Percentiles rank a stretch among this genome's conserved stretches.
Conservation (phyloP, 2,113 vertebrate genomes). For the Chitala chitala region DNA sequence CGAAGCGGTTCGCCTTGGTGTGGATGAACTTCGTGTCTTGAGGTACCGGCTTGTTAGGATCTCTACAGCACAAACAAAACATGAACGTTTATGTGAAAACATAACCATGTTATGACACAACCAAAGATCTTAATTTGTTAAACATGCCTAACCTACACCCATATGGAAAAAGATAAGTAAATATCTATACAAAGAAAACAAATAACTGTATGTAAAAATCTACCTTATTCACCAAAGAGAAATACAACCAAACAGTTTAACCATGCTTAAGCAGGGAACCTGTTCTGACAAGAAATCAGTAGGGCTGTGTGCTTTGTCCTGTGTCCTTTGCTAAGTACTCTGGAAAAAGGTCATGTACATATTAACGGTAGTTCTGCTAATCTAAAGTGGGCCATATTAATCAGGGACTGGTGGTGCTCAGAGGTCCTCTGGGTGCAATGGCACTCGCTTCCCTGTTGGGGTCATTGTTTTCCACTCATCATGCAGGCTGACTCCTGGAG, state of each 20-base stretch:
- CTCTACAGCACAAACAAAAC: constrained; percentile 59
- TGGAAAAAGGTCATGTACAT: constrained; percentile 55
- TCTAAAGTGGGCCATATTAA: constrained; percentile 64
- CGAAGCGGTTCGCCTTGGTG: constrained; percentile 96
- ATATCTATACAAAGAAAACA: too few species aligned
- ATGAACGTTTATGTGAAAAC: constrained; percentile 34
- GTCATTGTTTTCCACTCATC: constrained; percentile 55
- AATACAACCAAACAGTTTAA: constrained; percentile 66
- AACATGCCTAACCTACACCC: too few species aligned
- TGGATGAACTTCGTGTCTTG: constrained; percentile 99
- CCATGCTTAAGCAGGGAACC: constrained; percentile 58
- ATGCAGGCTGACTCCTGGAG: constrained; percentile 13
- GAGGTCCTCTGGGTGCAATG: constrained; percentile 36
- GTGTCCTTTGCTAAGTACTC: constrained; percentile 64
- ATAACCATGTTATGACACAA: too few species aligned
- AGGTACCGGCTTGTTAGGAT: constrained; percentile 96
- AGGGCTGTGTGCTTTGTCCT: too few species aligned
- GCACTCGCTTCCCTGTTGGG: constrained; percentile 47
- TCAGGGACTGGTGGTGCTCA: constrained; percentile 34
- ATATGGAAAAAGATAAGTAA: too few species aligned
- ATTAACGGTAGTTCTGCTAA: constrained; percentile 54
- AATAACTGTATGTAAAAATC: too few species aligned
- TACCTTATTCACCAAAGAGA: too few species aligned
- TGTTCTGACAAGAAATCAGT: constrained; percentile 62
- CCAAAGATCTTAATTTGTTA: too few species aligned